A percentile compares a stretch with the other conserved stretches of the same genome.
These are phyloP conservation scores for Eudyptes chrysolophus DNA, from an alignment of 2,113 vertebrate species.

Conservation along the genomic window DNA sequence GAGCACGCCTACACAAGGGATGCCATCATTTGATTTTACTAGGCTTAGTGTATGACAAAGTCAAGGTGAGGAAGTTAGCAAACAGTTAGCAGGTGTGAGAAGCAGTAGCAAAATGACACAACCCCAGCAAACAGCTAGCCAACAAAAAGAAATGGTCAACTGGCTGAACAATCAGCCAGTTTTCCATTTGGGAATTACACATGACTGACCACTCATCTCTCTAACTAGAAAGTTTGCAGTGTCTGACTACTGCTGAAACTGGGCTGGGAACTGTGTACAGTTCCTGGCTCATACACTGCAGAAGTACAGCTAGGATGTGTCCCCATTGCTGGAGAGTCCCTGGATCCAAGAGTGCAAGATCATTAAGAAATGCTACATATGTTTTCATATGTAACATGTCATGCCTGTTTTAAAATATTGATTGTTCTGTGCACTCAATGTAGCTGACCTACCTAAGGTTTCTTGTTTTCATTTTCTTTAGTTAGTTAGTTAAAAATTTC, in stretches of 20 bases:
- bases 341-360: neutral
- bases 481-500: neutral
- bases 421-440: neutral
- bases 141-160: neutral
- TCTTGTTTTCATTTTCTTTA: neutral
- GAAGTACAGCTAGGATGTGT: neutral
- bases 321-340: neutral
- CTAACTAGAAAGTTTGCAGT: neutral
- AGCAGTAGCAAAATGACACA: neutral
- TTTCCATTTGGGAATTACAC: neutral
- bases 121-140: neutral
- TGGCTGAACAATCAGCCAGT: neutral
- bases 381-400: neutral
- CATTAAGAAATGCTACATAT: neutral
- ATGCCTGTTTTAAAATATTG: neutral
- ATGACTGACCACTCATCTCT: neutral
- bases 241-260: neutral
- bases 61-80: neutral
- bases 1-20: neutral
- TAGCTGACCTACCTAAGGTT: neutral
- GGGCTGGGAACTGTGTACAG: neutral
- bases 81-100: neutral
- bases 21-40: neutral
- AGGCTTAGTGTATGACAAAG: neutral
- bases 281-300: neutral